Percentiles rank a stretch among this genome's conserved stretches.
These are phyloP conservation scores for Chloromyia formosa DNA, from an alignment of 2,888 invertebrate species.

Conservation along the genomic window DNA sequence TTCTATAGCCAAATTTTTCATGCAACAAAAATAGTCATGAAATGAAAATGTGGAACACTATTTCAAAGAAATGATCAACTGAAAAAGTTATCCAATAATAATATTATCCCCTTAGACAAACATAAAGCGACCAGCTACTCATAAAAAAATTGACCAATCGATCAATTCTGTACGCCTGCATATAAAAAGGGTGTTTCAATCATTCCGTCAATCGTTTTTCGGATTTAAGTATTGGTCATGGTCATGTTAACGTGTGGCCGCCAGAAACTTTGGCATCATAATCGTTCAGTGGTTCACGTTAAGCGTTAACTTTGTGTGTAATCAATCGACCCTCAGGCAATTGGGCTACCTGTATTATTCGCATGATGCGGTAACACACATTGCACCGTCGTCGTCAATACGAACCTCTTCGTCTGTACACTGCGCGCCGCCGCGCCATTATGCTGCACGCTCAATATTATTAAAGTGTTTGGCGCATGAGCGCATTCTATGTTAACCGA, in stretches of 20 bases:
- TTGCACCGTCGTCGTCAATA: background rate
- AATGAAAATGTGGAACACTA: no score
- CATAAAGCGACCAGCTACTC: background rate
- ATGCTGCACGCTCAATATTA: background rate
- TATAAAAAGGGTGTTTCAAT: constrained; percentile 20
- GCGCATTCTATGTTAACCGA: constrained; percentile 8
- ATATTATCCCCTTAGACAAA: background rate
- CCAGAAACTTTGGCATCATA: background rate
- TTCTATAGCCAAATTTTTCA: no score
- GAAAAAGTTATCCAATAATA: no score
- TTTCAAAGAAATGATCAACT: no score
- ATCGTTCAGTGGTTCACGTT: constrained; percentile 17
- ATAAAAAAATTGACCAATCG: constrained; percentile 5
- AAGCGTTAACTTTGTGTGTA: constrained; percentile 35
- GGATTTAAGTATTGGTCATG: constrained; percentile 22
- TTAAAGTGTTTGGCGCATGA: background rate
- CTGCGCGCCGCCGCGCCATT: no score
- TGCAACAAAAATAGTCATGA: no score
- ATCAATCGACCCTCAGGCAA: constrained; percentile 38
- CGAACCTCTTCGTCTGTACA: no score
- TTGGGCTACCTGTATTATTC: constrained; percentile 42
- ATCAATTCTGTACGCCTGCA: constrained; percentile 14
- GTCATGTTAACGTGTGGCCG: constrained; percentile 11
- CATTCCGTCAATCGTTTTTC: background rate
- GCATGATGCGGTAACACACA: constrained; percentile 10